A percentile compares a stretch with the other conserved stretches of the same genome.
phyloP scores from a whole-genome alignment of 2,797 vertebrate species.

The Notoglanidium macrostoma region DNA sequence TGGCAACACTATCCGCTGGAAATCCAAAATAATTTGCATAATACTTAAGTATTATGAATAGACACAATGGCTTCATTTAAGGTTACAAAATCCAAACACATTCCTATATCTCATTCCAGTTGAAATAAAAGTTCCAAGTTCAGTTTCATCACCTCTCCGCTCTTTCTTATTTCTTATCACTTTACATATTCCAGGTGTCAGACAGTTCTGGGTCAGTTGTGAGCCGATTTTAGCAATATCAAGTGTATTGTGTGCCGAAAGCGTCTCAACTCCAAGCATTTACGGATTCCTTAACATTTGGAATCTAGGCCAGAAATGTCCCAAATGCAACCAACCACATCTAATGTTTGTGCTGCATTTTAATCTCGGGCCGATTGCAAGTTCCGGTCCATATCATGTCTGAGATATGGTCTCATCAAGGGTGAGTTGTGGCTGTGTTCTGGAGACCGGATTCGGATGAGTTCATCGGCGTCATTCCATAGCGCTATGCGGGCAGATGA shows the following conservation, averaged over 20 bases:
- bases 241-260: slow-evolving; percentile 6
- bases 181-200: slow-evolving; percentile 17
- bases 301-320: slow-evolving; percentile 25
- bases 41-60: background rate
- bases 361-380: slow-evolving; percentile 13
- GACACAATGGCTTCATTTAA: background rate
- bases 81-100: background rate
- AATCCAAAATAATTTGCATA: background rate
- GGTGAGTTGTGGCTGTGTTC: slow-evolving; percentile 13
- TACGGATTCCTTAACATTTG: slow-evolving; percentile 25
- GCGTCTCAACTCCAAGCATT: background rate
- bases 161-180: background rate
- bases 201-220: slow-evolving; percentile 22
- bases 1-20: background rate
- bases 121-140: background rate
- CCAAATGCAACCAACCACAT: background rate
- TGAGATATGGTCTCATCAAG: slow-evolving; percentile 13
- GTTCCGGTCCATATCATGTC: slow-evolving; percentile 15
- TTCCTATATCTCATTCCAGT: too few species aligned
- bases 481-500: slow-evolving; percentile 1
- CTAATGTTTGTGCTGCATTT: slow-evolving; percentile 19
- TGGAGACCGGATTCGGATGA: slow-evolving; percentile 20
- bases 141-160: background rate
- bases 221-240: background rate
- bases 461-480: slow-evolving; percentile 18